phyloP scores from a whole-genome alignment of 2,113 vertebrate species.

The Etheostoma cragini region DNA sequence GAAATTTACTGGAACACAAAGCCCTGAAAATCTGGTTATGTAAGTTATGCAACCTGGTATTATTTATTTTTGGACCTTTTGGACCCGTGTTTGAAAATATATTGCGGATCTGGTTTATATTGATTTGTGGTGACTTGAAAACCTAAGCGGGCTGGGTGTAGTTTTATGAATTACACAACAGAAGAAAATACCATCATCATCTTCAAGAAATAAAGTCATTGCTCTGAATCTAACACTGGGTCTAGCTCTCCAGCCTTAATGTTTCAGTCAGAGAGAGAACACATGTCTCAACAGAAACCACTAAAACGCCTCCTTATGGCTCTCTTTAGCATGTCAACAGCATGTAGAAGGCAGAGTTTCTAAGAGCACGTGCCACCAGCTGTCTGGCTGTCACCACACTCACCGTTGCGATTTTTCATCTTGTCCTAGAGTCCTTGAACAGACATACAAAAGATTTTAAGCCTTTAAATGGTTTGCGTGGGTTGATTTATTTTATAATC shows the following conservation, averaged over 20 bases:
- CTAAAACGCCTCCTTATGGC: conserved; percentile 30
- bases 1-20: not conserved
- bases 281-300: conserved; percentile 22
- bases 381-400: conserved; percentile 71
- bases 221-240: not conserved
- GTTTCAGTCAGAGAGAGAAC: conserved; percentile 18
- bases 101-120: conserved; percentile 5
- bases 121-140: not conserved
- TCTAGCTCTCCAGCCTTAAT: conserved; percentile 7
- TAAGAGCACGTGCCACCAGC: conserved; percentile 47
- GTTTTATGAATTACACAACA: conserved; percentile 2
- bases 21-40: not conserved
- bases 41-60: not conserved
- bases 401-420: conserved; percentile 34
- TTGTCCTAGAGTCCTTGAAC: conserved; percentile 18
- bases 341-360: conserved; percentile 42
- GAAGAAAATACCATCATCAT: not conserved
- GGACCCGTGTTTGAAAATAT: not conserved
- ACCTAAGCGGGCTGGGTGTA: not conserved
- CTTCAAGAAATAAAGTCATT: not conserved
- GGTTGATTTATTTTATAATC: conserved; percentile 12
- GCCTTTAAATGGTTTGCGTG: conserved; percentile 1
- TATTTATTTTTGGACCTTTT: not conserved
- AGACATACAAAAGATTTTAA: conserved; percentile 12
- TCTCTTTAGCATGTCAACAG: conserved; percentile 72